Conservation (phyloP, 2,888 invertebrate genomes). For the Melolontha melolontha region DNA sequence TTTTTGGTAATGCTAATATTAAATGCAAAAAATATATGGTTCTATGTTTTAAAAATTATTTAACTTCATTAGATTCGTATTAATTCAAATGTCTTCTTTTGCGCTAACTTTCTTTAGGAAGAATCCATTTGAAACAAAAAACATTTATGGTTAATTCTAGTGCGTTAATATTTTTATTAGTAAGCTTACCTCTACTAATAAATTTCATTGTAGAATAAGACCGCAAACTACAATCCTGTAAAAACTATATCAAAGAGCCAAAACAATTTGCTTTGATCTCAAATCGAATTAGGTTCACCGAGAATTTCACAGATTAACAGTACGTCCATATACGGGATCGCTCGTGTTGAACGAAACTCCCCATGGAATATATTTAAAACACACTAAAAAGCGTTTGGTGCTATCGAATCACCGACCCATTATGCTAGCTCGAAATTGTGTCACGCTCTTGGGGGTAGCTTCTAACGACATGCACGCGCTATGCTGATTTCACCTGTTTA, state of each 20-base stretch:
- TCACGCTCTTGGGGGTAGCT: slow-evolving; percentile 37
- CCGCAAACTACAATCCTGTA: neutral
- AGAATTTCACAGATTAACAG: slow-evolving; percentile 13
- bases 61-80: too few relatives aligned
- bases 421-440: slow-evolving; percentile 22
- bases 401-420: slow-evolving; percentile 30
- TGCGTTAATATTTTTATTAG: too few relatives aligned
- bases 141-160: too few relatives aligned
- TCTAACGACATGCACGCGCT: slow-evolving; percentile 45
- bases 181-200: too few relatives aligned
- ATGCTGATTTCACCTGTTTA: slow-evolving; percentile 46
- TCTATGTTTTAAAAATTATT: too few relatives aligned
- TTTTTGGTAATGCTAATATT: too few relatives aligned
- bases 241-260: neutral
- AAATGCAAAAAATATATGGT: too few relatives aligned
- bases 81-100: too few relatives aligned
- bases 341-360: slow-evolving; percentile 20
- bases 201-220: neutral
- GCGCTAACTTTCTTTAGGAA: too few relatives aligned
- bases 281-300: slow-evolving; percentile 8
- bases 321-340: slow-evolving; percentile 23
- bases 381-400: slow-evolving; percentile 23
- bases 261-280: slow-evolving; percentile 8
- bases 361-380: slow-evolving; percentile 36
- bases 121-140: too few relatives aligned